Conservation (phyloP, 2,888 invertebrate species). For the Drosophila ustulata region DNA sequence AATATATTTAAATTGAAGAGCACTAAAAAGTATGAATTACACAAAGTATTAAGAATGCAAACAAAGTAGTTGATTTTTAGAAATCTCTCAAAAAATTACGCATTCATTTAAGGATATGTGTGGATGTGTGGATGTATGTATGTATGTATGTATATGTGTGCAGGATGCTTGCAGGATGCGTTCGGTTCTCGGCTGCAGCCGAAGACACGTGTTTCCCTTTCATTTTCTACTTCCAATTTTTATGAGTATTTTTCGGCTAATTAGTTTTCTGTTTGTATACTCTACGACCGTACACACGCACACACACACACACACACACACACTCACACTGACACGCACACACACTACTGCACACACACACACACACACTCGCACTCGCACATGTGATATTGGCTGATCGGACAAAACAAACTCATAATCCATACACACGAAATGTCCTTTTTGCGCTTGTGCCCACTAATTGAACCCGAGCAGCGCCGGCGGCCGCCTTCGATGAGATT, state of each 20-base stretch:
- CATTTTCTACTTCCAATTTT: conserved; percentile 31
- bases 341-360: conserved; percentile 11
- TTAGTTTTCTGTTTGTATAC: conserved; percentile 69
- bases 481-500: conserved; percentile 44
- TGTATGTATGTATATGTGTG: conserved; percentile 2
- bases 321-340: conserved; percentile 12
- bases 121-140: conserved; percentile 1
- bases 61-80: no score
- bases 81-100: no score
- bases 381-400: conserved; percentile 8
- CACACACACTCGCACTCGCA: conserved; percentile 21
- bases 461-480: conserved; percentile 11
- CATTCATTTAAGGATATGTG: background rate
- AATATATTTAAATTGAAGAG: no score
- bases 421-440: background rate
- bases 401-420: conserved; percentile 15
- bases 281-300: conserved; percentile 35
- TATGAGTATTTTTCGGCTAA: conserved; percentile 48
- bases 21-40: no score
- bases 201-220: conserved; percentile 22
- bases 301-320: conserved; percentile 15
- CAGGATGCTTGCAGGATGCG: conserved; percentile 33
- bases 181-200: conserved; percentile 36
- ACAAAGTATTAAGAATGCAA: no score
- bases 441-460: conserved; percentile 20